Conservation (phyloP, 64 coral and sea anemone genomes). For the Dendrophyllia cribrosa region DNA sequence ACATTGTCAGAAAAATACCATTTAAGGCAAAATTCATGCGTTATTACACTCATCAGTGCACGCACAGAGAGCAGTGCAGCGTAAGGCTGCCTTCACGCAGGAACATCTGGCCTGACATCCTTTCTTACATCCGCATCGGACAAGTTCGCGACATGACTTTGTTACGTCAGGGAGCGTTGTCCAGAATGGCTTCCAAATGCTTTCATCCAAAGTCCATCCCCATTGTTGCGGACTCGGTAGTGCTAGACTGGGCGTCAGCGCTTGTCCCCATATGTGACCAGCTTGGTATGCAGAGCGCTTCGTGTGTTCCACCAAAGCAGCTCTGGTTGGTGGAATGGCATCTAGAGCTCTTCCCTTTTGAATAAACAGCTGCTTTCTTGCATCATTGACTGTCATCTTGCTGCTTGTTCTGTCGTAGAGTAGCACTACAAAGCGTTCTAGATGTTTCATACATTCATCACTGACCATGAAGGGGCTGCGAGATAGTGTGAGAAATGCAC, state of each 20-base stretch:
- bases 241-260: slow-evolving; percentile 46
- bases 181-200: slow-evolving; percentile 74
- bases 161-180: slow-evolving; percentile 61
- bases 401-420: slow-evolving; percentile 52
- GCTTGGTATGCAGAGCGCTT: slow-evolving; percentile 73
- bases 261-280: slow-evolving; percentile 79
- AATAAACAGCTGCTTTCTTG: slow-evolving; percentile 46
- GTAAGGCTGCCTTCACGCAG: slow-evolving; percentile 12
- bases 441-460: slow-evolving; percentile 37
- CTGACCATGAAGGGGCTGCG: neutral
- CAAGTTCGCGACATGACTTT: slow-evolving; percentile 50
- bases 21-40: neutral
- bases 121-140: slow-evolving; percentile 34
- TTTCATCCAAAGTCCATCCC: slow-evolving; percentile 47
- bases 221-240: slow-evolving; percentile 71
- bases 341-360: slow-evolving; percentile 63
- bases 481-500: slow-evolving; percentile 18
- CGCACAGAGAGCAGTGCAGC: slow-evolving; percentile 45
- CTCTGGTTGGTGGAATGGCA: slow-evolving; percentile 70
- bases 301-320: slow-evolving; percentile 58
- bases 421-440: slow-evolving; percentile 37
- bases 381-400: slow-evolving; percentile 38
- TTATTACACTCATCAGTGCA: neutral
- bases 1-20: no score
- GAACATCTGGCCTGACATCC: neutral